Conservation (phyloP, 2,888 invertebrate species). For the Tachystola acroxantha region DNA sequence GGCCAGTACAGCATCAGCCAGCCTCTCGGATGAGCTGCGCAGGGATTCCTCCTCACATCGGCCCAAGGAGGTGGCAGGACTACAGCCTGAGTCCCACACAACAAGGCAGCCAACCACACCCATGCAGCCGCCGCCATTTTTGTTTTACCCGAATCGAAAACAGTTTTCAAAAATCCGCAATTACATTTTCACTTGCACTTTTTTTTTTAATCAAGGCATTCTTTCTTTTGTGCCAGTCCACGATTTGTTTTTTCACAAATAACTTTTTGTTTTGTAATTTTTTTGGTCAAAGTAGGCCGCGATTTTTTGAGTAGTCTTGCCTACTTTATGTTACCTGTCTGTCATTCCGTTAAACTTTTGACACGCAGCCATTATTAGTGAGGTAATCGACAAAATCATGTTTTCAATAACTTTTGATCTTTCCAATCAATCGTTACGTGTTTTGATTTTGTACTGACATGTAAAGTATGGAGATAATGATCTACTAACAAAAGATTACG, state of each 20-base stretch:
- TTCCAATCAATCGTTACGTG: not conserved
- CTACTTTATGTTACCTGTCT: no score
- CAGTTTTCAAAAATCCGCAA: not conserved
- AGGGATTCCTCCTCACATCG: slow-evolving; percentile 88
- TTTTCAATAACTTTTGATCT: not conserved
- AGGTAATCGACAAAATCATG: not conserved
- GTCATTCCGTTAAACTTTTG: no score
- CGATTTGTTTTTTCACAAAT: not conserved
- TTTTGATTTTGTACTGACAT: not conserved
- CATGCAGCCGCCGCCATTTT: slow-evolving; percentile 56
- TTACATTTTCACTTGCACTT: slow-evolving; percentile 2
- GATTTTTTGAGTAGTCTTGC: no score
- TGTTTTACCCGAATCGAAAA: slow-evolving; percentile 5
- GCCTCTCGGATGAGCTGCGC: slow-evolving; percentile 87
- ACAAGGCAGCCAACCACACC: slow-evolving; percentile 56
- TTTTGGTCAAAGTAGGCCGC: not conserved
- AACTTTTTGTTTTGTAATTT: not conserved
- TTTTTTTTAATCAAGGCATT: not conserved
- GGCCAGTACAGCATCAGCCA: slow-evolving; percentile 94
- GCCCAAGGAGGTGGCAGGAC: slow-evolving; percentile 93
- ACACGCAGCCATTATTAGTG: no score
- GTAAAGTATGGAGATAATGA: not conserved
- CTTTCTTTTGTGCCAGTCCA: not conserved
- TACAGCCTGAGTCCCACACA: slow-evolving; percentile 74
- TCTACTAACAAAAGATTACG: not conserved